A percentile compares a stretch with the other conserved stretches of the same genome.
Evolutionary conservation across 1,140 invertebrate species (phyloP).

Genomic region (Dendrolimus punctatus): DNA sequence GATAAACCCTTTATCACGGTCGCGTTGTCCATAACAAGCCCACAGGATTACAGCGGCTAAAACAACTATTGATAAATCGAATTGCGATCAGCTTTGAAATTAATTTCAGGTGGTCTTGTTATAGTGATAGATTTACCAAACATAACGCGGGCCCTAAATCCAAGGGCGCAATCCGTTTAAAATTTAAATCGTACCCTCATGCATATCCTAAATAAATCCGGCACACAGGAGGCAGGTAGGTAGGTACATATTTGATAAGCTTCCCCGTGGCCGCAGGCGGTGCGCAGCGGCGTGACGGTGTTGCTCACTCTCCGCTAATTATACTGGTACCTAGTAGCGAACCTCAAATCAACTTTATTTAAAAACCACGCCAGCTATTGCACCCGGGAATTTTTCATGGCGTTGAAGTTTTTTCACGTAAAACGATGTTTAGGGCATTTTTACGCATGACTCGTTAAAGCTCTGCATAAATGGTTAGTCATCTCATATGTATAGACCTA

Average conservation of each 20-base stretch:
- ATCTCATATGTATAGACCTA: too few species aligned
- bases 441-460: too few species aligned
- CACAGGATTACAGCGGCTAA: slow-evolving; percentile 31
- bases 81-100: slow-evolving; percentile 38
- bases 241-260: slow-evolving; percentile 71
- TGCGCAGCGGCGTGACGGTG: slow-evolving; percentile 21
- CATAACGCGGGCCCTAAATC: slow-evolving; percentile 53
- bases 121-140: slow-evolving; percentile 65
- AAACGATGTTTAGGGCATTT: too few species aligned
- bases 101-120: slow-evolving; percentile 34
- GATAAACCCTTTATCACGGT: slow-evolving; percentile 30
- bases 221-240: slow-evolving; percentile 48
- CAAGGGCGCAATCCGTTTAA: slow-evolving; percentile 69
- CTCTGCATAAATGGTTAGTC: too few species aligned
- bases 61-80: slow-evolving; percentile 48
- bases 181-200: slow-evolving; percentile 70
- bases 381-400: background rate
- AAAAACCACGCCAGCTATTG: slow-evolving; percentile 25
- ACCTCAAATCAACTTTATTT: slow-evolving; percentile 44
- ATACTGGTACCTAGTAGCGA: slow-evolving; percentile 33
- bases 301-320: slow-evolving; percentile 60
- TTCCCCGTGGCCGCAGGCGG: slow-evolving; percentile 33
- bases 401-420: too few species aligned
- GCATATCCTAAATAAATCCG: slow-evolving; percentile 71
- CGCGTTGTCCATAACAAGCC: slow-evolving; percentile 19